Evolutionary conservation across 2,888 invertebrate genomes (phyloP).

Genomic region (Microchrysa polita): DNA sequence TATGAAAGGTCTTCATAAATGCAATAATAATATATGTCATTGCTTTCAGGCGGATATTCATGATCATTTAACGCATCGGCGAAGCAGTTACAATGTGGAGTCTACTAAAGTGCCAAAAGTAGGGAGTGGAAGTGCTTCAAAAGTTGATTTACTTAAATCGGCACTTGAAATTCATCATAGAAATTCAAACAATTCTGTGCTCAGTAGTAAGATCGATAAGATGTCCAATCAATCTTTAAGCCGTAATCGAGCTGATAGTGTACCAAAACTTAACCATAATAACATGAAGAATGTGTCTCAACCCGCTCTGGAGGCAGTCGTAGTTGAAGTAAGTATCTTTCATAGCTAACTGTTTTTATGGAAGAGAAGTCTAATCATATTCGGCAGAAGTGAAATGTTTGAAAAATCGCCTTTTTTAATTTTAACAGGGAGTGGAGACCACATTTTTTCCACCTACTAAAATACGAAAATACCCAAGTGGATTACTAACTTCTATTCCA

Average conservation of each 20-base stretch:
- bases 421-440: conserved; percentile 63
- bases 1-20: too few species aligned
- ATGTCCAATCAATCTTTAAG: conserved; percentile 71
- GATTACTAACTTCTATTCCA: conserved; percentile 63
- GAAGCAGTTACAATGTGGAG: conserved; percentile 65
- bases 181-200: conserved; percentile 65
- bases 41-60: conserved; percentile 61
- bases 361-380: too few species aligned
- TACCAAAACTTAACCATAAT: conserved; percentile 69
- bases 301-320: conserved; percentile 67
- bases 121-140: conserved; percentile 64
- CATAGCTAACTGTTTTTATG: too few species aligned
- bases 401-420: conserved; percentile 31
- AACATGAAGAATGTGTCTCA: conserved; percentile 71
- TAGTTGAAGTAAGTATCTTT: conserved; percentile 66
- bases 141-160: conserved; percentile 75
- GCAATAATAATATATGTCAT: background rate
- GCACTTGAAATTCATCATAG: conserved; percentile 74
- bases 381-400: too few species aligned
- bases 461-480: conserved; percentile 65
- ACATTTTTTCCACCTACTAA: conserved; percentile 62
- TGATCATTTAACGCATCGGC: conserved; percentile 63
- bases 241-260: conserved; percentile 69
- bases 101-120: conserved; percentile 59
- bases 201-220: conserved; percentile 63